These are phyloP conservation scores for Staurois parvus DNA, from an alignment of 2,797 vertebrate species.

Conservation along the genomic window DNA sequence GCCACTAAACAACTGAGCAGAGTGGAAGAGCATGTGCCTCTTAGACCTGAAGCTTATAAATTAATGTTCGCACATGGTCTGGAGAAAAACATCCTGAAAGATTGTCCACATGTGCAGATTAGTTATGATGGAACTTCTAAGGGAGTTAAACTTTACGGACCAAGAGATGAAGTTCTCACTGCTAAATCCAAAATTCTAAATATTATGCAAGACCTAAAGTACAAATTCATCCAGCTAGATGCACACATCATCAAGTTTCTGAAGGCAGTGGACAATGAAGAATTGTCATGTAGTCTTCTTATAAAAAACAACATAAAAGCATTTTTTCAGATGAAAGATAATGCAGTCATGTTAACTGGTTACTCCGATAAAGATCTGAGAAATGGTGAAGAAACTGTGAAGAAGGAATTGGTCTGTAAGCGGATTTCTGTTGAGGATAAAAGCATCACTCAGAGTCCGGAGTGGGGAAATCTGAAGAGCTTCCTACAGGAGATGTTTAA, in stretches of 20 bases:
- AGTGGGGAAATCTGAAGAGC: constrained; percentile 73
- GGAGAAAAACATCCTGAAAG: constrained; percentile 45
- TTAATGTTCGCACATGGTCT: constrained; percentile 76
- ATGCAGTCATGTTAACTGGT: constrained; percentile 71
- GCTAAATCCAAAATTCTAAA: constrained; percentile 79
- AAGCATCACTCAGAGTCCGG: constrained; percentile 65
- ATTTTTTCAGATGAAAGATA: constrained; percentile 71
- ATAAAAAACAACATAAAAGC: constrained; percentile 74
- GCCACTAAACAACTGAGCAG: constrained; percentile 69
- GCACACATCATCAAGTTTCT: constrained; percentile 76
- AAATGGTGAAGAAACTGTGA: constrained; percentile 78
- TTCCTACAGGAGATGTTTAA: constrained; percentile 68
- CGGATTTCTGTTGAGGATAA: constrained; percentile 73
- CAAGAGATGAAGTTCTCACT: constrained; percentile 72
- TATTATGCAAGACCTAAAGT: constrained; percentile 65
- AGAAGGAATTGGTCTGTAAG: constrained; percentile 63
- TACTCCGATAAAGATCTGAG: constrained; percentile 66
- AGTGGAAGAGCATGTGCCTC: constrained; percentile 61
- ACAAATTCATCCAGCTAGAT: constrained; percentile 65
- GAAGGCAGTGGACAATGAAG: constrained; percentile 66
- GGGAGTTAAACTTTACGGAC: constrained; percentile 75
- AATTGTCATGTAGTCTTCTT: constrained; percentile 78
- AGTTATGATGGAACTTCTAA: constrained; percentile 68
- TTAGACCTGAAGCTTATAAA: constrained; percentile 71
- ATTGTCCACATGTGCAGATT: constrained; percentile 69